phyloP scores from a whole-genome alignment of 30 jellyfish, hydroid and myxozoan genomes.

The Hydractinia symbiolongicarpus region DNA sequence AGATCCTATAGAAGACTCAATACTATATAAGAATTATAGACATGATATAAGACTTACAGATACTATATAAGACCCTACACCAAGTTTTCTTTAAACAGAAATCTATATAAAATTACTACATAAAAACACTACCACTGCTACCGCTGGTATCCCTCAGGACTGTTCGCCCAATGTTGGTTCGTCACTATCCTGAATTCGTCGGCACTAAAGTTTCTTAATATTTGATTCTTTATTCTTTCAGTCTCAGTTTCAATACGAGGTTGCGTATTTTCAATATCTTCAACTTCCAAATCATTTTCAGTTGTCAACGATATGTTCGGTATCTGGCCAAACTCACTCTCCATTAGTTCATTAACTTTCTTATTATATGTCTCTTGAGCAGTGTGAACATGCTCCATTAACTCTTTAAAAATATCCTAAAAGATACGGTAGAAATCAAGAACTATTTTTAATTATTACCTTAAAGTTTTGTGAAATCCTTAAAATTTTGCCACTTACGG shows the following conservation, averaged over 20 bases:
- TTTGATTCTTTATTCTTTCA: not conserved
- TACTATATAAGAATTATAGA: too few relatives aligned
- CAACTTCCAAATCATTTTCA: slow-evolving; percentile 1
- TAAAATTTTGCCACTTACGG: too few relatives aligned
- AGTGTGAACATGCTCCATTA: slow-evolving; percentile 46
- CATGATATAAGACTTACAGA: too few relatives aligned
- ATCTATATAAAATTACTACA: too few relatives aligned
- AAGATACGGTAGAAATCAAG: not conserved
- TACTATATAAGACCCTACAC: too few relatives aligned
- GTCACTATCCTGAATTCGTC: slow-evolving; percentile 7
- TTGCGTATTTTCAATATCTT: not conserved
- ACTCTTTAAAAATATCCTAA: slow-evolving; percentile 50
- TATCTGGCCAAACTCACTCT: slow-evolving; percentile 9
- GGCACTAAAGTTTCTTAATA: not conserved
- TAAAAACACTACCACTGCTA: too few relatives aligned
- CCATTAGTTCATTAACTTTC: slow-evolving; percentile 34
- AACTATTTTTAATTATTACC: too few relatives aligned
- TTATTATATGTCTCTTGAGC: slow-evolving; percentile 45
- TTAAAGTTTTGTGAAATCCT: too few relatives aligned
- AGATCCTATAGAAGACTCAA: too few relatives aligned
- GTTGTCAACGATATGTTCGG: not conserved
- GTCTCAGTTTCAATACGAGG: not conserved
- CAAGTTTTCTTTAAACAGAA: too few relatives aligned
- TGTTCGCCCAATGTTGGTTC: too few relatives aligned
- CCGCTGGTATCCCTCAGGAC: too few relatives aligned